Base-by-base conservation (phyloP, 1,140 invertebrate species). In the Scaptomyza graminum region DNA sequence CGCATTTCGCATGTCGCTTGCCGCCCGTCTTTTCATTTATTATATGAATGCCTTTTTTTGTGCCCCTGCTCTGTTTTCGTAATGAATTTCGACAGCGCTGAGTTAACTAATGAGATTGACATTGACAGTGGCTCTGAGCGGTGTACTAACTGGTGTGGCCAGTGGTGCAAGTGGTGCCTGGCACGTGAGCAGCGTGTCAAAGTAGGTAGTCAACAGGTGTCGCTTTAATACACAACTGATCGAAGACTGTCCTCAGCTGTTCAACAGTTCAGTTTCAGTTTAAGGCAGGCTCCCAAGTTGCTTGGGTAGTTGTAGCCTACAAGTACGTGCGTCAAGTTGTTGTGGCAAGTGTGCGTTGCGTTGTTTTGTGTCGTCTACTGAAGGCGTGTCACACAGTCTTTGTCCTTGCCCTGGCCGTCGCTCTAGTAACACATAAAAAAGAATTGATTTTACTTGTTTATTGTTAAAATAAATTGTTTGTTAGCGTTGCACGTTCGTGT, bases 401-500 rank as follows among this genome's bases (percentile, higher is more conserved):
- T 51, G 60, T 63, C 56, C 28, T 62, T 59, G 47, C 22, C 9
- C 9, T 34, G 15, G 77, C 54, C 62, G 39, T 61, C 59, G 67
- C 34, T 69, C 52, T 46, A 66, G 64, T 63, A 64, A 74, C 63
- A 66, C 52, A 57, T 22, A 51, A 16, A 39, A 37, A 31, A 39
- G 25, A 31, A 85, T 85, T 78, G 82, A 78, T 78, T 87, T 84
- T 74, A 70, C 84, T 74, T 78, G 80, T 47, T 56, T 63, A 50
- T 44, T 37, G 18, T 22, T 22, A 22, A 22, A 22, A 18, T 1
- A 22, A 22, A 22, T 22, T 22, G 18, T 22, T 22, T 22, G 18
- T 22, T 22, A 22, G 18, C 18, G 6, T 15, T 7, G 61, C 60
- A 55, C 51, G 66, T 70, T 63, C 57, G 41, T 56, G 66, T 64